Evolutionary conservation across 2,888 invertebrate species (phyloP), one percentile per base, ranked within the genome.

Genomic region (Margaritifera margaritifera): DNA sequence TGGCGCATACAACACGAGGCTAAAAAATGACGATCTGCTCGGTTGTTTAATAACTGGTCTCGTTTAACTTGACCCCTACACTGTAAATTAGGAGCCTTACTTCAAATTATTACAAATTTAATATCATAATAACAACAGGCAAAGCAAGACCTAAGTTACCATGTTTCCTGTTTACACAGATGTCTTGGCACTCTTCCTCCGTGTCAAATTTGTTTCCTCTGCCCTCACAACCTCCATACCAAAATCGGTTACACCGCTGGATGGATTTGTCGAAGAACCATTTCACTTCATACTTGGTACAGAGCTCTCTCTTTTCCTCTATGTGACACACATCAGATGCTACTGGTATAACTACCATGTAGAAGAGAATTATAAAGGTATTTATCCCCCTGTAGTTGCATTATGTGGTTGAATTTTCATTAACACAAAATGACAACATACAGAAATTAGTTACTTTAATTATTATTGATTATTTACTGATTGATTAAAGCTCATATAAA

Each of bases 171-270:
- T 77, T 62, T 27, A 71, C 64, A 71, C 82, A 82, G 15, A 66
- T 64, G 27, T 64, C 62, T 62, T 72, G 63, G 68, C 83, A 83
- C 50, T 80, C 79, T 6, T 54, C 65, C 50, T 83, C 80, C 25
- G 67, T 64, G 53, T 76, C 56, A 58, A 82, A 80, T 60, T 94
- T 93, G 42, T 93, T 93, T 71, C 92, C 92, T 90, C 97, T 98
- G 31, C 86, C 81, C 60, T 86, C 85, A 80, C 90, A 90, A 1
- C 89, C 88, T 22, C 92, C 93, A 80, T 93, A 96, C 78, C 92
- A 90, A 91, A 97, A 97, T 80, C 92, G 91, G 58, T 92, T 91
- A 85, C 95, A 95, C 19, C 89, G 88, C 52, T 95, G 95, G 63
- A 93, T 92, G 11, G 90, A 85, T 0, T 68, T 59, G 75, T 89